Evolutionary conservation across 2,113 vertebrate species (phyloP), one percentile per base, ranked within the genome.

Genomic region (Tragelaphus buxtoni): DNA sequence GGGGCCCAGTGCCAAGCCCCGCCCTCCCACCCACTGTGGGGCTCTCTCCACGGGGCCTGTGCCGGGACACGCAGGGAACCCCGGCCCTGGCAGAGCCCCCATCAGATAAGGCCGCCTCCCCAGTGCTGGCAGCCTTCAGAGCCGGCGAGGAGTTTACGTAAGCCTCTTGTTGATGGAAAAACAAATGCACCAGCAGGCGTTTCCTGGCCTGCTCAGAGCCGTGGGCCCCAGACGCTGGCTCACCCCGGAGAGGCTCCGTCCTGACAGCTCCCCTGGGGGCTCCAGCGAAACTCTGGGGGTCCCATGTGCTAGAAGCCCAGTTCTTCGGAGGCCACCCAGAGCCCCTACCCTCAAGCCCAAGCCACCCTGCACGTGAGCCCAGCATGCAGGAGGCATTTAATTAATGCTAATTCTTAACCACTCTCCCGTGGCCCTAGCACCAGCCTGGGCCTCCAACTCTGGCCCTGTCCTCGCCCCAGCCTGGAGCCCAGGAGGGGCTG

Each of bases 81-180:
- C 88, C 12, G 22, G 85, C n/a, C 28, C 96, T 96, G 97, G 97
- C 96, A 4, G 9, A 24, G 65, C 49, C 96, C 94, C 96, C 35
- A 98, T 97, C 98, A 97, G 98, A 98, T 98, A 98, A 56, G 88
- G 77, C 76, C 42, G n/a, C 96, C 98, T 89, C 97, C 90, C 69
- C 90, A 10, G 96, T 60, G 35, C 97, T 98, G 98, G 97, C 97
- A 97, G 56, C 81, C 81, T 79, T 56, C 65, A 17, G 84, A 97
- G 96, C 94, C 87, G 85, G 94, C 47, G 92, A 96, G 96, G 92
- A 98, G 97, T 98, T 98, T 97, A 98, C 97, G 97, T 98, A 98
- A 98, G 97, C 90, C 56, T 69, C 84, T 87, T 96, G 97, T 97
- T 96, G 97, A 96, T 98, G 97, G 98, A 98, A 98, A 98, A 98